Conservation (phyloP, 2,113 vertebrate genomes). For the Pedionomus torquatus region DNA sequence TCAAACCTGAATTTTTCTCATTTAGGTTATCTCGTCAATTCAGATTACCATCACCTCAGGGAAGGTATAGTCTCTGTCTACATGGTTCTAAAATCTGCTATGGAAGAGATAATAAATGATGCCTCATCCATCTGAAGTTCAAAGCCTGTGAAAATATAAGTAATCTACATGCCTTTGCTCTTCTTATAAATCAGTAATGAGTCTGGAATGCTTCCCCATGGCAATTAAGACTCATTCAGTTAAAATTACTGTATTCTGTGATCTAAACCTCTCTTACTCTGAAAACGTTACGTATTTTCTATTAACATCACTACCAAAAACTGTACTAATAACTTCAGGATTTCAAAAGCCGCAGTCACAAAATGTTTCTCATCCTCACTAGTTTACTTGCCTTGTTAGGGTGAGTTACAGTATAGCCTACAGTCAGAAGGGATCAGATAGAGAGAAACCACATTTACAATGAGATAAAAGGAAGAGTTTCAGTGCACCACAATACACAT, state of each 20-base stretch:
- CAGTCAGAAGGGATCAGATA: background rate
- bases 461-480: background rate
- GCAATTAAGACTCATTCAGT: background rate
- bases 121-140: background rate
- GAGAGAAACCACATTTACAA: background rate
- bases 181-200: conserved; percentile 5
- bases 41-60: background rate
- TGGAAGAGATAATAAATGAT: background rate
- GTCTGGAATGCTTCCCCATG: background rate
- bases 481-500: background rate
- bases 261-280: background rate
- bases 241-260: background rate
- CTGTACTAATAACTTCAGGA: background rate
- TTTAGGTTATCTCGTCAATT: background rate
- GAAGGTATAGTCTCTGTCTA: background rate
- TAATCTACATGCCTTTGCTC: background rate
- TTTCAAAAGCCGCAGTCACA: background rate
- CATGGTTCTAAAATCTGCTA: background rate
- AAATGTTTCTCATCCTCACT: background rate
- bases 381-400: background rate
- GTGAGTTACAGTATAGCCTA: background rate
- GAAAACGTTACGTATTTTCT: background rate
- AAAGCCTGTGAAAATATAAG: conserved; percentile 4
- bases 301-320: background rate
- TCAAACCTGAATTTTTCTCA: background rate